A percentile compares a stretch with the other conserved stretches of the same genome.
phyloP scores from a whole-genome alignment of 1,140 invertebrate species.

The Pseudomyrmex cubaensis region DNA sequence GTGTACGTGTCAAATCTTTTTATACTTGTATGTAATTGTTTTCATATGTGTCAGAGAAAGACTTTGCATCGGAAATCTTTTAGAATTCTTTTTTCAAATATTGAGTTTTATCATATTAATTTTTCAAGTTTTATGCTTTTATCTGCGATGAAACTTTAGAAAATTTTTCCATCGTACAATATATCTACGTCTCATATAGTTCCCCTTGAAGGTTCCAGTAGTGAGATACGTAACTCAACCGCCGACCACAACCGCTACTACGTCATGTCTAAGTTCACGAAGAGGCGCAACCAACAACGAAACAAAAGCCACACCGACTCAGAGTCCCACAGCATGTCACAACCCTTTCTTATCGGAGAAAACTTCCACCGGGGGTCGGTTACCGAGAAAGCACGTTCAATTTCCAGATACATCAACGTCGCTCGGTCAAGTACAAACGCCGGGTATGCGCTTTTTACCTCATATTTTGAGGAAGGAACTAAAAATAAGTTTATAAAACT shows the following conservation, averaged over 20 bases:
- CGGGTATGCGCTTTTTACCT: constrained; percentile 49
- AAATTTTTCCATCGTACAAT: neutral
- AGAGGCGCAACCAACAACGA: constrained; percentile 78
- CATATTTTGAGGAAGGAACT: neutral
- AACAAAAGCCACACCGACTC: constrained; percentile 79
- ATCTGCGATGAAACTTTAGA: too few relatives aligned
- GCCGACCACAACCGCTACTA: constrained; percentile 78
- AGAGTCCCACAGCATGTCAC: constrained; percentile 78
- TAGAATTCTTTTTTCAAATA: constrained; percentile 4
- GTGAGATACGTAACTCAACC: constrained; percentile 77
- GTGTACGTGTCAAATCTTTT: neutral
- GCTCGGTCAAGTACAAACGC: constrained; percentile 44
- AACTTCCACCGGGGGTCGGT: constrained; percentile 68
- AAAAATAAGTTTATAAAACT: constrained; percentile 24
- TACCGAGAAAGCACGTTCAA: constrained; percentile 81
- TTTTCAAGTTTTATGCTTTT: neutral
- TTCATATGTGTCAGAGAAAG: neutral
- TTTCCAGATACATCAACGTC: constrained; percentile 77
- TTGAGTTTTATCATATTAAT: too few relatives aligned
- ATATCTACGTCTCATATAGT: constrained; percentile 54
- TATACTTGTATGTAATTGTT: neutral
- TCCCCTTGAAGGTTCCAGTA: constrained; percentile 73
- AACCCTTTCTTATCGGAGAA: constrained; percentile 71
- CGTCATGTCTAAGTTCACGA: constrained; percentile 75
- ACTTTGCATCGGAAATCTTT: too few relatives aligned